Evolutionary conservation across 2,797 vertebrate species (phyloP).

Genomic region (Enteromius fasciolatus): DNA sequence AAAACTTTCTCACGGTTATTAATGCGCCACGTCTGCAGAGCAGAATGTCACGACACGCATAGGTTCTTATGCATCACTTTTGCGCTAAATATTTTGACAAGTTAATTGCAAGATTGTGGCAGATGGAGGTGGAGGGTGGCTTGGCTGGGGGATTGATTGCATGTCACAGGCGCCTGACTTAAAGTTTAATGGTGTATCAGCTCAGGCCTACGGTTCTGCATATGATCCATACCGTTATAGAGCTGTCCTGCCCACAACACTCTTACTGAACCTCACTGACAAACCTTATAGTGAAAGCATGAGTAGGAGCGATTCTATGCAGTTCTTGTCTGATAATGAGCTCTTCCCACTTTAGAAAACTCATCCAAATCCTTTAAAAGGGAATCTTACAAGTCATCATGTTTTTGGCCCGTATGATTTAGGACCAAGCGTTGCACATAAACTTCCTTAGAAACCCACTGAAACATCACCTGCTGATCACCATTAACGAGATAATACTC

Average conservation of each 20-base stretch:
- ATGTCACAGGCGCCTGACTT: constrained; percentile 61
- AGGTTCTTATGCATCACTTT: constrained; percentile 38
- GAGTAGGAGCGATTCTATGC: constrained; percentile 45
- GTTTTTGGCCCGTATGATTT: constrained; percentile 23
- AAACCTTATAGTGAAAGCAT: constrained; percentile 54
- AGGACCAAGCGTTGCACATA: background rate
- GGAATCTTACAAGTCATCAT: constrained; percentile 16
- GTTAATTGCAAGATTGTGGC: constrained; percentile 58
- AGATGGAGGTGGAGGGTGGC: constrained; percentile 42
- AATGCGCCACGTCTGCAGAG: constrained; percentile 9
- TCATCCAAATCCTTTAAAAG: constrained; percentile 38
- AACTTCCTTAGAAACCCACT: background rate
- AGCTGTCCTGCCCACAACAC: constrained; percentile 53
- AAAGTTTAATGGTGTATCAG: constrained; percentile 55
- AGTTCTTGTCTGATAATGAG: constrained; percentile 60
- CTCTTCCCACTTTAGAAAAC: constrained; percentile 53
- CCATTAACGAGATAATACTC: constrained; percentile 36
- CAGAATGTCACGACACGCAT: constrained; percentile 19
- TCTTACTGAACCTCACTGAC: constrained; percentile 57
- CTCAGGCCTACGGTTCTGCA: constrained; percentile 49
- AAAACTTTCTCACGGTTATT: constrained; percentile 38
- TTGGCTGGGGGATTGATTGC: constrained; percentile 47
- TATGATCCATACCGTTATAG: constrained; percentile 53
- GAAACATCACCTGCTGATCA: constrained; percentile 16
- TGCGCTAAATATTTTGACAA: constrained; percentile 60